Evolutionary conservation across 2,113 vertebrate species (phyloP), one percentile per base, ranked within the genome.

Genomic region (Cryptotis parvus): DNA sequence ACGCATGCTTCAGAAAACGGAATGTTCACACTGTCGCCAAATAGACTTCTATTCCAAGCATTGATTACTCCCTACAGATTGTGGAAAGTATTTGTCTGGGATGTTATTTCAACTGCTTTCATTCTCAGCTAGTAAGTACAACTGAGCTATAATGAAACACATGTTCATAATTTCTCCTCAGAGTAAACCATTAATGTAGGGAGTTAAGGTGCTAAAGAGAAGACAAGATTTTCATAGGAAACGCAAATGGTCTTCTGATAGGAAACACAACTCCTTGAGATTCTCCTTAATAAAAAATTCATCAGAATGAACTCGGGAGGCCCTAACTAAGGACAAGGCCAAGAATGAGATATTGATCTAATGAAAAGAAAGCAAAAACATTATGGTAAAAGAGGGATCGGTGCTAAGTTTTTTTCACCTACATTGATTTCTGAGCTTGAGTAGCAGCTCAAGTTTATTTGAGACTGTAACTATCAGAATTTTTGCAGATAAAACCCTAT

Each of bases 11-110:
- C 65, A 35, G 55, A 89, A 93, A 80, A 91, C 37, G 85, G 78
- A 90, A 88, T 29, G 72, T 9, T 73, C 68, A 75, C 83, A 8
- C 37, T 41, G 18, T 11, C 0, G 10, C 83, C 95, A 94, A 88
- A 52, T 41, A 29, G 55, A 33, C 45, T 69, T 75, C 52, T 72
- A 77, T 58, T 73, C 66, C 55, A 75, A 69, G 52, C 91, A 94
- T 74, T 81, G 94, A 93, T 92, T 90, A 74, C 27, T 92, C 91
- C 89, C 90, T 89, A 81, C 70, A 92, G 85, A 88, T 68, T 72
- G 91, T 8, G 65, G 93, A 90, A 95, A 92, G 68, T 79, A 52
- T 92, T 91, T 89, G 18, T 43, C 83, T 79, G 66, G 49, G 61
- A 66, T 87, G 35, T 93, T 93, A 87, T 91, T 89, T 79, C 41